Conservation (phyloP, 2,797 vertebrate genomes). For the Alfaro cultratus region DNA sequence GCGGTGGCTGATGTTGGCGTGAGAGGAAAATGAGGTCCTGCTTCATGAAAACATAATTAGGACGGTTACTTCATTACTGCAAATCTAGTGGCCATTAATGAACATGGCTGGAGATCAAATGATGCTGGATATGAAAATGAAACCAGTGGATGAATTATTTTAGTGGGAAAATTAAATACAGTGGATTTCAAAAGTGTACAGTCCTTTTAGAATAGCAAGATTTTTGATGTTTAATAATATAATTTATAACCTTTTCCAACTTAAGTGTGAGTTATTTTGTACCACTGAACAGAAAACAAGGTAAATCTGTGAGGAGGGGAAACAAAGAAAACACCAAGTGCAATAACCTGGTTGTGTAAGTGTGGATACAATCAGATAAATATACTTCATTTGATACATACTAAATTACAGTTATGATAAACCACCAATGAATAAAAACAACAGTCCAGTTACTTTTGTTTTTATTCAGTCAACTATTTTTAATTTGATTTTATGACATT, state of each 20-base stretch:
- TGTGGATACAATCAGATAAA: not conserved
- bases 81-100: not conserved
- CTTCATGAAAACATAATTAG: constrained; percentile 7
- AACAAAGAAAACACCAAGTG: too few species aligned
- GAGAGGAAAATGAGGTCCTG: not conserved
- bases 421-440: not conserved
- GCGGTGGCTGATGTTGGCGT: not conserved
- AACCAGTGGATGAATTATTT: constrained; percentile 8
- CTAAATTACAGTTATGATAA: not conserved
- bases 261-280: too few species aligned
- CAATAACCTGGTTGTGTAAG: not conserved
- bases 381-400: not conserved
- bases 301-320: not conserved
- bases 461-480: too few species aligned
- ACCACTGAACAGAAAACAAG: not conserved
- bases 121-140: constrained; percentile 1
- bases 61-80: not conserved
- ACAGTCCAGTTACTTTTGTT: too few species aligned
- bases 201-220: not conserved
- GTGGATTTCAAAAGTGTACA: constrained; percentile 20
- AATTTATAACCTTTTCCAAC: not conserved
- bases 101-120: not conserved
- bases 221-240: not conserved
- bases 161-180: constrained; percentile 9
- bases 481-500: too few species aligned